These are phyloP conservation scores for Abscondita cerata DNA, from an alignment of 2,888 invertebrate genomes.

Conservation along the genomic window DNA sequence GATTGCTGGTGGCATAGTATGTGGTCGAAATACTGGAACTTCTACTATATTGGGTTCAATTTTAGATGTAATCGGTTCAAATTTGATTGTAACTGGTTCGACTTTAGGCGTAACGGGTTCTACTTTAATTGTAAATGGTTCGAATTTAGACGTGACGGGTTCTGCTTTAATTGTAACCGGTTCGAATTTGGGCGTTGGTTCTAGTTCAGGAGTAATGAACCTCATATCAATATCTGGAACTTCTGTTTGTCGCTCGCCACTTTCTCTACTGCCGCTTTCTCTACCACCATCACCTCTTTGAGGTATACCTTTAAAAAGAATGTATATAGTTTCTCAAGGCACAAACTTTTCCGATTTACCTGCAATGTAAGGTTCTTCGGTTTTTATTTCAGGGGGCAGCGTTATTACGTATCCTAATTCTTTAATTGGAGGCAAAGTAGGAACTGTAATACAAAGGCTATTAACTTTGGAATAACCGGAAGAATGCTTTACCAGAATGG, in stretches of 20 bases:
- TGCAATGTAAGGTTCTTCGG: slow-evolving; percentile 25
- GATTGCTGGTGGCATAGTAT: slow-evolving; percentile 43
- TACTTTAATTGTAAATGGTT: slow-evolving; percentile 47
- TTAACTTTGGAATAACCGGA: background rate
- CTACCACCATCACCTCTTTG: slow-evolving; percentile 26
- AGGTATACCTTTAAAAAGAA: slow-evolving; percentile 31
- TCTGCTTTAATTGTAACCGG: slow-evolving; percentile 46
- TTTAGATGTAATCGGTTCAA: slow-evolving; percentile 56
- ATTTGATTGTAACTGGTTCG: slow-evolving; percentile 47
- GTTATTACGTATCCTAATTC: slow-evolving; percentile 23
- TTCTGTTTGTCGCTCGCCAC: slow-evolving; percentile 13
- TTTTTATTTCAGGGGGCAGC: slow-evolving; percentile 15
- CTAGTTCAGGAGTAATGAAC: slow-evolving; percentile 50
- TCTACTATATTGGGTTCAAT: slow-evolving; percentile 40
- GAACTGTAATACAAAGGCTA: slow-evolving; percentile 41
- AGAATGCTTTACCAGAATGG: slow-evolving; percentile 43
- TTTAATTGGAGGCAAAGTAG: slow-evolving; percentile 48
- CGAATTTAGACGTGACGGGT: background rate
- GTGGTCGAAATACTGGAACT: slow-evolving; percentile 46
- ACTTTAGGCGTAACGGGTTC: background rate
- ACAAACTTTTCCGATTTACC: too few species aligned
- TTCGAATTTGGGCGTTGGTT: background rate
- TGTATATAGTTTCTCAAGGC: too few species aligned
- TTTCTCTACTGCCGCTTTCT: slow-evolving; percentile 6
- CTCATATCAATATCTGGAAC: too few species aligned